These are phyloP conservation scores for Semaprochilodus insignis DNA, from an alignment of 2,797 vertebrate genomes.

Conservation along the genomic window DNA sequence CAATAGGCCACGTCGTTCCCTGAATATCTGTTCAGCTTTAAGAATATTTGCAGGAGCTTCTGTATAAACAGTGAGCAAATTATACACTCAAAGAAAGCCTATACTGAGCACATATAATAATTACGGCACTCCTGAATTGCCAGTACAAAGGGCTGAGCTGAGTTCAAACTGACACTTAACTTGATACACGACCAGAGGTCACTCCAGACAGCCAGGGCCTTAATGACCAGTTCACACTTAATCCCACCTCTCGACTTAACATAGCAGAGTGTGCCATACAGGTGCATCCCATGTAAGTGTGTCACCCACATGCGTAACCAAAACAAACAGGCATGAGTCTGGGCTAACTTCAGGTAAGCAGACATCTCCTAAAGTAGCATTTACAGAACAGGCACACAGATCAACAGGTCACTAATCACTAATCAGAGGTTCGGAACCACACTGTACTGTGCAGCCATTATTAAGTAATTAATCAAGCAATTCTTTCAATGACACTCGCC, in stretches of 20 bases:
- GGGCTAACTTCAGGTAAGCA: slow-evolving; percentile 38
- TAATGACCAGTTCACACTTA: slow-evolving; percentile 19
- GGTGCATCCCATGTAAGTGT: slow-evolving; percentile 41
- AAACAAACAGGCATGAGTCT: slow-evolving; percentile 41
- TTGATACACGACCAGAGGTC: slow-evolving; percentile 34
- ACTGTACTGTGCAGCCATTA: not conserved
- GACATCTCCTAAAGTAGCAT: slow-evolving; percentile 33
- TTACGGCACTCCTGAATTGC: slow-evolving; percentile 7
- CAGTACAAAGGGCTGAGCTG: not conserved
- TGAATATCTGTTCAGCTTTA: not conserved
- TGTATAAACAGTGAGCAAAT: slow-evolving; percentile 8
- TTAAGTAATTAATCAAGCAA: slow-evolving; percentile 38
- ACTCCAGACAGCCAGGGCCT: slow-evolving; percentile 6
- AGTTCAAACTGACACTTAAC: slow-evolving; percentile 19
- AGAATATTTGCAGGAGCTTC: not conserved
- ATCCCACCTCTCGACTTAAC: slow-evolving; percentile 48
- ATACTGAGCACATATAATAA: not conserved
- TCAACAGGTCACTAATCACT: not conserved
- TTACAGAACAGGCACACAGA: not conserved
- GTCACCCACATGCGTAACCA: slow-evolving; percentile 40
- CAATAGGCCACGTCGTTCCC: too few relatives aligned
- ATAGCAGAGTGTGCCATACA: slow-evolving; percentile 16
- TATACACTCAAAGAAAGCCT: not conserved
- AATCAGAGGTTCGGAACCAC: not conserved
- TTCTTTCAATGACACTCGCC: slow-evolving; percentile 36